These are phyloP conservation scores for Anastrepha obliqua DNA, from an alignment of 1,140 invertebrate genomes.

Conservation along the genomic window DNA sequence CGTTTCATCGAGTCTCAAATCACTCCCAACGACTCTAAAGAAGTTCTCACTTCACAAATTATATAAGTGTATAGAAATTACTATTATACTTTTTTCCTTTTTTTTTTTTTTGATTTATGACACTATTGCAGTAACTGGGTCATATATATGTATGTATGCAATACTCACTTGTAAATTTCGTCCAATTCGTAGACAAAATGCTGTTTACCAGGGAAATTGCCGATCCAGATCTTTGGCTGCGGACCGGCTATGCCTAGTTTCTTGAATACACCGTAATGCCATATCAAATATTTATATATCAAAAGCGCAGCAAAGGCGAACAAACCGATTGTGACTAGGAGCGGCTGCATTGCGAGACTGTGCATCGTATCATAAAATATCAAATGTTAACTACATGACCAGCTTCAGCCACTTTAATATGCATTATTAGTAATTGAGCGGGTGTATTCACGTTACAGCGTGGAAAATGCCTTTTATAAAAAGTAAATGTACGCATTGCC, in stretches of 20 bases:
- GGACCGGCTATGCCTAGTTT: slow-evolving; percentile 67
- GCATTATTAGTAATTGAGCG: slow-evolving; percentile 3
- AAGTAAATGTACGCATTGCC: too few species aligned
- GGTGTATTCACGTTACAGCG: neutral
- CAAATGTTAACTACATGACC: neutral
- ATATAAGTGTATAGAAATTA: too few species aligned
- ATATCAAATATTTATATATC: slow-evolving; percentile 67
- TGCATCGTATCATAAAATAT: neutral
- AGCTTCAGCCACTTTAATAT: neutral
- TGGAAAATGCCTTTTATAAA: too few species aligned
- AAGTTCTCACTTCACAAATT: too few species aligned
- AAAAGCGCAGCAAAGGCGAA: neutral
- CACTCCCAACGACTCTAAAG: too few species aligned
- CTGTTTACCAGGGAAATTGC: slow-evolving; percentile 75
- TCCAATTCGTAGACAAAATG: slow-evolving; percentile 67
- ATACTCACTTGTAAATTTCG: slow-evolving; percentile 65
- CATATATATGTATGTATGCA: too few species aligned
- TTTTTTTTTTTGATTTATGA: too few species aligned
- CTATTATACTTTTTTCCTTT: too few species aligned
- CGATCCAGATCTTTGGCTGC: slow-evolving; percentile 67
- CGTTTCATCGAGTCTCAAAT: too few species aligned
- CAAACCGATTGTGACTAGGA: neutral
- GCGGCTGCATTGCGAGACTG: slow-evolving; percentile 22
- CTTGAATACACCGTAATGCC: slow-evolving; percentile 72
- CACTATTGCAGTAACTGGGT: too few species aligned